Evolutionary conservation across 2,797 vertebrate species (phyloP), one percentile per base, ranked within the genome.

Genomic region (Ptychobarbus kaznakovi): DNA sequence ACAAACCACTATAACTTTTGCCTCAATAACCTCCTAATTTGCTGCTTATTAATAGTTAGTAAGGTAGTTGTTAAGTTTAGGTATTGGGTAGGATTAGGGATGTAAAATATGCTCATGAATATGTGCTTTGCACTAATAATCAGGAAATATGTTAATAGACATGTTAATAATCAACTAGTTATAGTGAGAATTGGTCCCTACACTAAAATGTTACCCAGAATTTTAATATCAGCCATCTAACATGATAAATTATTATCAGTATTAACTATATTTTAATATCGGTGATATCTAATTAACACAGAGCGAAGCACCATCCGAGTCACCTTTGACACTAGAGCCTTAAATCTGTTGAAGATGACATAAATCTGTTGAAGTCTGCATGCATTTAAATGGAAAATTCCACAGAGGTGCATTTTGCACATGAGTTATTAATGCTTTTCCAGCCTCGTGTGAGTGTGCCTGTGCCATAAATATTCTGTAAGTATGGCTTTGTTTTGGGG

Each of bases 391-490:
- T 49, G 0, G 16, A 66, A 28, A 51, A 51, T 51, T 46, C 53
- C 68, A 68, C 22, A 35, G 42, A 80, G 12, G 44, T 28, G 76
- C 40, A n/a, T 74, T 74, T 22, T 35, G 6, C 76, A n/a, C n/a
- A 4, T 1, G 18, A 40, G 81, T 18, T 63, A 74, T 74, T 82
- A 74, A 75, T 10, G 32, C 15, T 20, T 78, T 73, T 44, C 35
- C 40, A 78, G 72, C 73, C 61, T 35, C 51, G 35, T 35, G 42
- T 42, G 44, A 53, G 38, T 70, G 13, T 15, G n/a, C 25, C 65
- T 61, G 49, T 79, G 56, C 72, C n/a, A 77, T 69, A 81, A 53
- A 68, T 44, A 49, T 38, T 58, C 44, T 68, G 46, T 53, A 68
- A 73, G 11, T 53, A 63, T 63, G 51, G 16, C 28, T 63, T 85